Evolutionary conservation across 64 coral and sea anemone genomes (phyloP).

Genomic region (Dendrophyllia cribrosa): DNA sequence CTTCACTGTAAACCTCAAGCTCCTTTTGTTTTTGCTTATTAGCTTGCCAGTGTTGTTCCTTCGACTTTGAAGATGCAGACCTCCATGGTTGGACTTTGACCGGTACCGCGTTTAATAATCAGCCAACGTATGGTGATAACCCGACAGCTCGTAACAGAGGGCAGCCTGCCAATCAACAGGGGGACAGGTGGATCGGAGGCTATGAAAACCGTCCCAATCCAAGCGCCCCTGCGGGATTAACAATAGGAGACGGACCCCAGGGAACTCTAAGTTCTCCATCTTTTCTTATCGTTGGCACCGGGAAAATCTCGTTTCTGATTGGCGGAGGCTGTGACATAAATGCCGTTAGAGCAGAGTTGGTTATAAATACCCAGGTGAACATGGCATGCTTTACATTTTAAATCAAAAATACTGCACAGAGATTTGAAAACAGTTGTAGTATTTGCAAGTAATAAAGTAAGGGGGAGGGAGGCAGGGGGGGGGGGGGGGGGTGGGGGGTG

Average conservation of each 20-base stretch:
- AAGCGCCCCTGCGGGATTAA: not conserved
- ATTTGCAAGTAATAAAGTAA: too few relatives aligned
- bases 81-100: conserved; percentile 2
- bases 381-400: too few relatives aligned
- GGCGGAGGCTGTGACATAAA: conserved; percentile 53
- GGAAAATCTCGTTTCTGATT: conserved; percentile 34
- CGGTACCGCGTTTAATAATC: conserved; percentile 37
- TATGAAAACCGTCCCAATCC: conserved; percentile 4
- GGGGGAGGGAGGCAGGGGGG: too few relatives aligned
- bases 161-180: conserved; percentile 1
- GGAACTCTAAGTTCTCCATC: conserved; percentile 47
- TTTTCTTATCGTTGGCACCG: conserved; percentile 27
- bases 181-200: conserved; percentile 44
- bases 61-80: conserved; percentile 44
- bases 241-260: conserved; percentile 22
- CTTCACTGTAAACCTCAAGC: too few relatives aligned
- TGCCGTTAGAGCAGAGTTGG: conserved; percentile 23
- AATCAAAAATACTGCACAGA: too few relatives aligned
- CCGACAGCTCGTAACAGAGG: not conserved
- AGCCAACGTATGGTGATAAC: conserved; percentile 57
- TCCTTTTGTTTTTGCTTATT: too few relatives aligned
- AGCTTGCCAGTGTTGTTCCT: too few relatives aligned
- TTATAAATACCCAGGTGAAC: not conserved
- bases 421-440: too few relatives aligned
- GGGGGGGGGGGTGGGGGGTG: too few relatives aligned